phyloP scores from a whole-genome alignment of 1,140 invertebrate species.

The Pseudomyrmex cubaensis region DNA sequence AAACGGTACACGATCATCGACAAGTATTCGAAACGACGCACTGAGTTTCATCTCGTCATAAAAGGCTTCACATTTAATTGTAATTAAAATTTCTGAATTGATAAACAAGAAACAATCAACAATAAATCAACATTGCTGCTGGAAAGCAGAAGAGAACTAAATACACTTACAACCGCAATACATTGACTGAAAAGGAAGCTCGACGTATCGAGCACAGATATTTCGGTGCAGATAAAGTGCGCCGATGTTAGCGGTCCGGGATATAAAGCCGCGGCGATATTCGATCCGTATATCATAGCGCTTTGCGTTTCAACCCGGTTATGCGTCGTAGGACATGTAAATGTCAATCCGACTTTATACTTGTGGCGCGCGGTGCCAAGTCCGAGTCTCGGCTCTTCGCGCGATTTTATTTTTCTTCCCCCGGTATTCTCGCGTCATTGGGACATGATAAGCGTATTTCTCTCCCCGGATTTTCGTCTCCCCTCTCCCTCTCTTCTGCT shows the following conservation, averaged over 20 bases:
- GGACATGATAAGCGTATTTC: conserved; percentile 65
- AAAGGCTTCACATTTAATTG: no score
- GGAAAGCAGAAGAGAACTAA: no score
- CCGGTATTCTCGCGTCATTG: conserved; percentile 7
- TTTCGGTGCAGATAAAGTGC: neutral
- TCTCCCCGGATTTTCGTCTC: conserved; percentile 27
- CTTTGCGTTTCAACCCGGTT: conserved; percentile 29
- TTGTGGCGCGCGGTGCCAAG: neutral
- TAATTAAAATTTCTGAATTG: no score
- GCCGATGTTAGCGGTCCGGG: neutral
- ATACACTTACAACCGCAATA: no score
- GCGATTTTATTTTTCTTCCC: conserved; percentile 65
- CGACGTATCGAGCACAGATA: neutral
- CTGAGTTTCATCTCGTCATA: no score
- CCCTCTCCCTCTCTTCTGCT: conserved; percentile 4
- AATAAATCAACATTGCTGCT: no score
- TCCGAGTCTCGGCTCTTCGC: conserved; percentile 49
- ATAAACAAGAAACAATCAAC: no score
- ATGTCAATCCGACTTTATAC: conserved; percentile 61
- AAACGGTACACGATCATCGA: no score
- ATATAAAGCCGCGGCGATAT: neutral
- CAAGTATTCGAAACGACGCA: no score
- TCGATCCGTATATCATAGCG: conserved; percentile 23
- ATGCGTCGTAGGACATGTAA: conserved; percentile 48
- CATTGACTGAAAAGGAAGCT: neutral